Evolutionary conservation across 1,140 invertebrate genomes (phyloP), one percentile per base, ranked within the genome.

Genomic region (Cherax destructor): DNA sequence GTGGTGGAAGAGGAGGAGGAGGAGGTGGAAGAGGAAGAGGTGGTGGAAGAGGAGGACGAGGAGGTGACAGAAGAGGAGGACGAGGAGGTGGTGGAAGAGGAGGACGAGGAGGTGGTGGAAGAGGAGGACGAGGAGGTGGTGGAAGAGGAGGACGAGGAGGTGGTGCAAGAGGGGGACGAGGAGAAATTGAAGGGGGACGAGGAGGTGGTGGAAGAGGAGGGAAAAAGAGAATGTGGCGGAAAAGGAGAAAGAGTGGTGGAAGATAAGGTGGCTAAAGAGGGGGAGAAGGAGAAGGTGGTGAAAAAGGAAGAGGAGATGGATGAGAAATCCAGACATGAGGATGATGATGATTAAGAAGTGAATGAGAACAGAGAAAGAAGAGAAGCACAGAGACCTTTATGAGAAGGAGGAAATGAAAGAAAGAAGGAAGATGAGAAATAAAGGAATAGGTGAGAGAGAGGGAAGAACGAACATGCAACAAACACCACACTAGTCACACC

Each of bases 281-380:
- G 30, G 30, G 77, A 78, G 77, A 78, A 41, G 16, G 47, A 30
- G 77, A 47, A 41, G 30, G 30, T 30, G 77, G 30, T 41, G 30
- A 41, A 41, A 41, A 41, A 41, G 30, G 30, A 41, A 41, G 30
- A 41, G 9, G 30, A 78, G 3, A 30, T 9, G 4, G 30, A 41
- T 18, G 65, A 69, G 65, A 69, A 18, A 69, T 5, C 13, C 13
- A 69, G 65, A 69, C 1, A 69, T 1, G 5, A 21, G 21, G 65
- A 69, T 11, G 21, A 30, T 21, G 24, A 11, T 21, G 69, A 74
- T 5, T 24, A n/a, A 74, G 69, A 47, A 81, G 50, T 59, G 50
- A 81, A 21, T 5, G 50, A 81, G 79, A 52, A 59, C 13, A 59
- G 52, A 81, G 52, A 81, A 52, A 52, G 79, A 81, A 81, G 5